Conservation (phyloP, 2,888 invertebrate species). For the Siphonodentalium dalli region DNA sequence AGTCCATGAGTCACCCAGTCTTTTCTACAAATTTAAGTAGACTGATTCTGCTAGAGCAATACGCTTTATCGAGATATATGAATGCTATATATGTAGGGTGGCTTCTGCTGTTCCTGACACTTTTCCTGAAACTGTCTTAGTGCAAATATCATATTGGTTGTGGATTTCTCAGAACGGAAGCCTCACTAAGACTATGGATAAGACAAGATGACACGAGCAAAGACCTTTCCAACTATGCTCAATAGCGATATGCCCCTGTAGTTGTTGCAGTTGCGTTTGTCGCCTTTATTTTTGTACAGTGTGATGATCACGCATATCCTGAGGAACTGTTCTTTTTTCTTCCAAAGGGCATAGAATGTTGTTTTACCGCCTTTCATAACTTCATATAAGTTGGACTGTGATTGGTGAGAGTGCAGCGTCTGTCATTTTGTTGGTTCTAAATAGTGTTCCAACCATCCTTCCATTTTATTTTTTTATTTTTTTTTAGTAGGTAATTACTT, state of each 20-base stretch:
- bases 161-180: conserved; percentile 12
- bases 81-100: conserved; percentile 26
- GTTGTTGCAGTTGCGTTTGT: conserved; percentile 27
- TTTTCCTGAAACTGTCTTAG: too few relatives aligned
- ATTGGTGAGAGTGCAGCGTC: too few relatives aligned
- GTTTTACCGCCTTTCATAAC: conserved; percentile 9
- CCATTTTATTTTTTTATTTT: too few relatives aligned
- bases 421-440: too few relatives aligned
- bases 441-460: too few relatives aligned
- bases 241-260: conserved; percentile 30
- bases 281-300: conserved; percentile 32
- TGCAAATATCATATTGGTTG: too few relatives aligned
- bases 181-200: conserved; percentile 33
- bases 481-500: too few relatives aligned
- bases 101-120: conserved; percentile 20
- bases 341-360: not conserved
- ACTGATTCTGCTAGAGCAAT: conserved; percentile 12
- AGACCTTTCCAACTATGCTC: conserved; percentile 21
- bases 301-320: conserved; percentile 28
- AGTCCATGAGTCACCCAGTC: conserved; percentile 21
- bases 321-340: conserved; percentile 14
- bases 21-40: conserved; percentile 20
- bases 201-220: conserved; percentile 14
- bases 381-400: conserved; percentile 3
- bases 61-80: conserved; percentile 26